Evolutionary conservation across 2,888 invertebrate species (phyloP), one percentile per base, ranked within the genome.

Genomic region (Patella caerulea): DNA sequence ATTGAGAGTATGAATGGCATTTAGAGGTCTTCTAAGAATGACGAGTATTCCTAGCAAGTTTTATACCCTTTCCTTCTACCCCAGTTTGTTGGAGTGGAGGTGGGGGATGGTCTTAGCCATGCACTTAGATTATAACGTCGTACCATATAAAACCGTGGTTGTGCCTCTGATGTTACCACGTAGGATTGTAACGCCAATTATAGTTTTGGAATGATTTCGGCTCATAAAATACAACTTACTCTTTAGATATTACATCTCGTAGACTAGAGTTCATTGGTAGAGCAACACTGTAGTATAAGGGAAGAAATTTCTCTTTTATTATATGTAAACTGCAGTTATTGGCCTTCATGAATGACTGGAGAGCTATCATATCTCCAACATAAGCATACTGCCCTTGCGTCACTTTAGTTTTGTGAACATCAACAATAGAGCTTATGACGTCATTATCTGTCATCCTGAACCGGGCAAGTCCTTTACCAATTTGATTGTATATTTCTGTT

Each of bases 181-280:
- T 4, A 34, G 4, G 34, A 34, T 34, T 34, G 34, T 34, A 34
- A 34, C 34, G 34, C 34, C 34, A 34, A 45, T 45, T 45, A 9
- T 45, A 45, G 45, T 45, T 9, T 45, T 9, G 7, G 45, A 45
- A 7, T 7, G 45, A 45, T 9, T 45, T 34, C 7, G 9, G 9
- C 7, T 9, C 7, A 7, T 1, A 45, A 45, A 45, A 45, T 45
- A 45, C 9, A 45, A 45, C 45, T 45, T 45, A 45, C 45, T 45
- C 45, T 45, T 7, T 45, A 11, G 86, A 84, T 56, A 90, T 86
- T n/a, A 87, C 79, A 34, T 81, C 78, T 5, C 79, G 82, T 76
- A 84, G 86, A 7, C 86, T 83, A 0, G 90, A 88, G 24, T 86
- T 84, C 24, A 86, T 86, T 2, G 86, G 88, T n/a, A 90, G 82